phyloP scores from a whole-genome alignment of 1,140 invertebrate species.

The Agrypnia vestita region DNA sequence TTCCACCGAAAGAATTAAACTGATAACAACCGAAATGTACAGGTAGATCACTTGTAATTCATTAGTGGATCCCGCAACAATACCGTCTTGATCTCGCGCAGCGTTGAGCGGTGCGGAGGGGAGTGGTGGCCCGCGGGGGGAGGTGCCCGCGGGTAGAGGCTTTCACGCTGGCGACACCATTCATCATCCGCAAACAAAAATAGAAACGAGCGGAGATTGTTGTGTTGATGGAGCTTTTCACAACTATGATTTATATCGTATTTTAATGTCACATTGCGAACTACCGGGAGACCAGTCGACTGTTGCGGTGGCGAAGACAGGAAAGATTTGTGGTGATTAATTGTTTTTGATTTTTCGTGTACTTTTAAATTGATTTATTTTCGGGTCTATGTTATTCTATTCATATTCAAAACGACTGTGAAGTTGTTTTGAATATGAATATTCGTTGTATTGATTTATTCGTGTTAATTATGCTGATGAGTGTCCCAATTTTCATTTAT shows the following conservation, averaged over 20 bases:
- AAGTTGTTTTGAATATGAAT: too few species aligned
- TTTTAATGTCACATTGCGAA: constrained; percentile 40
- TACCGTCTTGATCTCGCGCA: too few species aligned
- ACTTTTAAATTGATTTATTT: constrained; percentile 8
- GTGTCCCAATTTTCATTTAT: too few species aligned
- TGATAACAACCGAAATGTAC: too few species aligned
- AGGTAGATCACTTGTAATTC: too few species aligned
- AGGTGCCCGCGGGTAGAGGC: constrained; percentile 18
- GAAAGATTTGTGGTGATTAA: constrained; percentile 7
- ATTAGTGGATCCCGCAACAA: too few species aligned
- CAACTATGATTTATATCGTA: constrained; percentile 34
- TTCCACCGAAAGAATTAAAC: too few species aligned
- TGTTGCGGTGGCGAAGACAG: background rate
- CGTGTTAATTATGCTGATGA: too few species aligned
- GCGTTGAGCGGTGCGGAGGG: too few species aligned
- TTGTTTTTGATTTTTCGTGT: background rate
- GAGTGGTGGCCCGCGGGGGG: too few species aligned
- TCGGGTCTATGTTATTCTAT: background rate
- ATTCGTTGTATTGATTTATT: too few species aligned
- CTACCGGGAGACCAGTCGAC: background rate
- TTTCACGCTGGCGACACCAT: constrained; percentile 3
- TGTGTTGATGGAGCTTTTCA: constrained; percentile 40
- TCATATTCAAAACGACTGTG: background rate
- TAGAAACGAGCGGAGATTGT: constrained; percentile 33
- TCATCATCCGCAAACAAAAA: constrained; percentile 34